These are phyloP conservation scores for Furcula furcula DNA, from an alignment of 2,888 invertebrate species.

Conservation along the genomic window DNA sequence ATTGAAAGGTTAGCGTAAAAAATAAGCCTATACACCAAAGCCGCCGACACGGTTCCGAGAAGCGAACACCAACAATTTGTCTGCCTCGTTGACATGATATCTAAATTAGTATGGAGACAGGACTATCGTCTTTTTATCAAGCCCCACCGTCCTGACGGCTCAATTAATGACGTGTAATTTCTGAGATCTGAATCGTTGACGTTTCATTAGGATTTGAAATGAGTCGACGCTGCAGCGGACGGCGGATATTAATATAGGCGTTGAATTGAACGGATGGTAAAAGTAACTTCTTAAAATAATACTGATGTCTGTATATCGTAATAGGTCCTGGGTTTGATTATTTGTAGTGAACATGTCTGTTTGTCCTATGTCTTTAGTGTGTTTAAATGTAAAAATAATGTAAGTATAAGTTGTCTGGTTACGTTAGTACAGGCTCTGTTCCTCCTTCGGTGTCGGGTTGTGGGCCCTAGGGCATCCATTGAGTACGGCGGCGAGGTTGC, in stretches of 20 bases:
- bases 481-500: too few species aligned
- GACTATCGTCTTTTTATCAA: slow-evolving; percentile 51
- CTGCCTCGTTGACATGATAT: slow-evolving; percentile 72
- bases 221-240: slow-evolving; percentile 11
- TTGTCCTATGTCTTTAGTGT: too few species aligned
- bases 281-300: too few species aligned
- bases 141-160: slow-evolving; percentile 60
- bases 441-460: too few species aligned
- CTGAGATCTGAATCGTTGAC: slow-evolving; percentile 66
- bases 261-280: neutral
- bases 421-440: too few species aligned
- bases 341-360: too few species aligned
- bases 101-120: slow-evolving; percentile 77
- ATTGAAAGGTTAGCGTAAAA: neutral
- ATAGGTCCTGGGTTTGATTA: too few species aligned
- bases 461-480: too few species aligned
- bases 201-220: slow-evolving; percentile 37
- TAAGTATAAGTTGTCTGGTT: too few species aligned
- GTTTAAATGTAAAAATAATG: too few species aligned
- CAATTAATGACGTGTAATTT: slow-evolving; percentile 75
- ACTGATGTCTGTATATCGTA: too few species aligned
- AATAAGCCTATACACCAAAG: slow-evolving; percentile 23
- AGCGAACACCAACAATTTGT: slow-evolving; percentile 69
- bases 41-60: slow-evolving; percentile 42
- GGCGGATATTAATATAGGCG: neutral